Base-by-base conservation (phyloP, 2,113 vertebrate genomes). In the Ciconia boyciana region DNA sequence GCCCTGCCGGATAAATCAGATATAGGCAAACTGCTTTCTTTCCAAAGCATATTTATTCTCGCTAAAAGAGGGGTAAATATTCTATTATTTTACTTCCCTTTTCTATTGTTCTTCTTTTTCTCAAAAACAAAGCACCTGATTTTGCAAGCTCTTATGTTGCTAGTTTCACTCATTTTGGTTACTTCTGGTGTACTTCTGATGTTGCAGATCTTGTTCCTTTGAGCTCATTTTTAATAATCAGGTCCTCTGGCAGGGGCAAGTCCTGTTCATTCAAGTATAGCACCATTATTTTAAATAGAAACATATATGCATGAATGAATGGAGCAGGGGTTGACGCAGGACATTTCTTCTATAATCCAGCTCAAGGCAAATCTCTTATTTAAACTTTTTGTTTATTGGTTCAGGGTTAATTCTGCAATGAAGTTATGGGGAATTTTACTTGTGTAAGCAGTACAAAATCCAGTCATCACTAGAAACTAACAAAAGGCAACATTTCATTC, bases 31-130 rank as follows among this genome's bases (percentile, higher is more conserved):
- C 28, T 19, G 22, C 13, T 94, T 96, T 75, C 44, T 84, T 87
- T 83, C 54, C 55, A 75, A 97, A 95, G 75, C 9, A 24, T 83
- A 54, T 49, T 94, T 93, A 65, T 90, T 92, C 77, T 91, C 77
- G 60, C 28, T 58, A 29, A 89, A 81, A 19, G 34, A 89, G 16
- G 29, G 10, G 22, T 52, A 93, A 92, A 89, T 61, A 61, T 75
- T 36, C 16, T 41, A 24, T 58, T 54, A 44, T 80, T 91, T 91
- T 46, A 36, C 29, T 75, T 69, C 9, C 3, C 21, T 89, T 86
- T 68, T 55, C 13, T 43, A 7, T 51, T 87, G 89, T 82, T 58
- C 16, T 70, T 36, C 17, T 85, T 94, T 90, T 61, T 32, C 41
- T 82, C 29, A 36, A 71, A 83, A 64, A 13, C 14, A 29, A 81